Conservation (phyloP, 2,888 invertebrate species). For the Spisula subtruncata region DNA sequence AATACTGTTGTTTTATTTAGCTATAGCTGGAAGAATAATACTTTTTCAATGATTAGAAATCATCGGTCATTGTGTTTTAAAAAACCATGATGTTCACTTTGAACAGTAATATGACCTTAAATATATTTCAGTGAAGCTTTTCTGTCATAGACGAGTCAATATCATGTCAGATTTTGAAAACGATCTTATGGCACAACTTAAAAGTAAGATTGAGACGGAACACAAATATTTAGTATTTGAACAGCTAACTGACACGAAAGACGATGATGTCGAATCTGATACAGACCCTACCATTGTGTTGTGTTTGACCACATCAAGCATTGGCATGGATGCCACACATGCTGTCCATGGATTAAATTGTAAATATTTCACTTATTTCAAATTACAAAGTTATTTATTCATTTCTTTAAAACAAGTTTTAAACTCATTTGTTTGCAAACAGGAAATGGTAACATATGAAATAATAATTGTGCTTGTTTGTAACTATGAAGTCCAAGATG, state of each 20-base stretch:
- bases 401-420: too few species aligned
- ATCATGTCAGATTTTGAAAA: conserved; percentile 6
- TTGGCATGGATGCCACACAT: neutral
- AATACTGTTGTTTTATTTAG: too few species aligned
- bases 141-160: neutral
- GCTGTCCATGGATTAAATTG: neutral
- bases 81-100: too few species aligned
- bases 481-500: too few species aligned
- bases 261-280: neutral
- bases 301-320: conserved; percentile 23
- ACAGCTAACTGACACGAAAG: neutral
- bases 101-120: too few species aligned
- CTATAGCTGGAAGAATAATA: too few species aligned
- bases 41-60: too few species aligned
- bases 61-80: too few species aligned
- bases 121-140: neutral
- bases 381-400: too few species aligned
- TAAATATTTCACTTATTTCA: neutral
- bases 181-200: neutral
- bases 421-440: too few species aligned
- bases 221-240: neutral
- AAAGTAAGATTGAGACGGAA: conserved; percentile 1
- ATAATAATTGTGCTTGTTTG: too few species aligned
- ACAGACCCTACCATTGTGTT: neutral
- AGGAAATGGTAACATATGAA: too few species aligned